Base-by-base conservation (phyloP, 1,140 invertebrate species). In the Drosophila bifasciata region DNA sequence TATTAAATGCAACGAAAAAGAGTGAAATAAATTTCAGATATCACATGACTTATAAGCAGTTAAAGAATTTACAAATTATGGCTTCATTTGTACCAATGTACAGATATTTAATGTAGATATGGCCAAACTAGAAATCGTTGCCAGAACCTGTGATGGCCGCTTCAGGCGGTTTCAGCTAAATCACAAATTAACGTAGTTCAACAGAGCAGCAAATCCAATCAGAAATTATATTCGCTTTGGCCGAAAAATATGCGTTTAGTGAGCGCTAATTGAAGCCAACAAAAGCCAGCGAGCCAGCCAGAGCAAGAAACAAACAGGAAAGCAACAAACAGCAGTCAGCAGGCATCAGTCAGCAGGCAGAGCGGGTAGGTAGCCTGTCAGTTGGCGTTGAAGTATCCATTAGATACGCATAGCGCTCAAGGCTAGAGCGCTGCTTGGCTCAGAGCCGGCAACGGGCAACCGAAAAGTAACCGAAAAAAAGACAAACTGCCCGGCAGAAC, bases 381-480 rank as follows among this genome's bases (percentile, higher is more conserved):
- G 41, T 11, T 64, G 39, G 79, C 69, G 76, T 86, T 85, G 77
- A 86, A 74, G 77, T 85, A 86, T 86, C 64, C 77, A 85, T 85
- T 86, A 86, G 81, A 86, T 85, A 85, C 81, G 73, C 68, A 69
- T 60, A 16, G 66, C 39, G 80, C 80, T 79, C 73, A 70, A 63
- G 79, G 79, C 76, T 68, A 79, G 72, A 39, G 58, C 46, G 36
- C 9, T 13, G 48, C 3, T 45, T 23, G 53, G 70, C 80, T 57
- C 39, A 81, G 52, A 46, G 62, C 62, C 62, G 16, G 43, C 43
- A 28, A 28, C 28, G 28, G 28, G 6, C n/a, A 6, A n/a, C 41
- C 45, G n/a, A 61, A 59, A 72, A 60, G 58, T 59, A 74, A 71
- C 55, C 49, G 49, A 86, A 86, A 80, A 13, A 3, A 36, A 36